Evolutionary conservation across 2,113 vertebrate genomes (phyloP), one percentile per base, ranked within the genome.

Genomic region (Microtus richardsoni): DNA sequence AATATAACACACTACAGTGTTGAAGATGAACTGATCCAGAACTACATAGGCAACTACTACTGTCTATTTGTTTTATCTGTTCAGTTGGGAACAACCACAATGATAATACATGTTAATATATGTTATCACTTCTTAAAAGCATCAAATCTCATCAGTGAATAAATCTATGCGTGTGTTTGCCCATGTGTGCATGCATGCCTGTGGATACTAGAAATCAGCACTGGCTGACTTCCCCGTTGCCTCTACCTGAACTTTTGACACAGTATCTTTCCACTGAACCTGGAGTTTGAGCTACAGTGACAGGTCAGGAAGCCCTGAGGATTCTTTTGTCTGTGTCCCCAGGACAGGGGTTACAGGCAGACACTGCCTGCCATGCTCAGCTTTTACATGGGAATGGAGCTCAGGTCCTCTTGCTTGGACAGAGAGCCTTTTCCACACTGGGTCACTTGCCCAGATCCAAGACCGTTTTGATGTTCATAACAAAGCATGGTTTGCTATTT

Each of bases 401-500:
- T 26, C 28, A 36, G 11, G 41, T 33, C 5, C 17, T 47, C 62
- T 47, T 47, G 62, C 30, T 66, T 49, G 3, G 33, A 36, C 10
- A 33, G 28, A 68, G 19, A 68, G 28, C 17, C 33, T 26, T 84
- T 64, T 64, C 14, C 58, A 19, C 58, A 64, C 3, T 47, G 41
- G 22, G 17, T 21, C 44, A 70, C 10, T 24, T 52, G 21, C 44
- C 21, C 19, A 68, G 12, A 3, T 7, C 33, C 47, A 26, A n/a
- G 44, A 93, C 2, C 36, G 1, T 47, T 52, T 82, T 90, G 54
- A 93, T 39, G 10, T 58, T 24, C 71, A 24, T 78, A 66, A 52
- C 75, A 89, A 93, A 82, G 4, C 26, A 28, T 47, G 12, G 11
- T 66, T 85, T 93, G 28, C 85, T 89, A 91, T 44, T 92, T 85